Evolutionary conservation across 2,113 vertebrate genomes (phyloP), one percentile per base, ranked within the genome.

Genomic region (Procavia capensis): DNA sequence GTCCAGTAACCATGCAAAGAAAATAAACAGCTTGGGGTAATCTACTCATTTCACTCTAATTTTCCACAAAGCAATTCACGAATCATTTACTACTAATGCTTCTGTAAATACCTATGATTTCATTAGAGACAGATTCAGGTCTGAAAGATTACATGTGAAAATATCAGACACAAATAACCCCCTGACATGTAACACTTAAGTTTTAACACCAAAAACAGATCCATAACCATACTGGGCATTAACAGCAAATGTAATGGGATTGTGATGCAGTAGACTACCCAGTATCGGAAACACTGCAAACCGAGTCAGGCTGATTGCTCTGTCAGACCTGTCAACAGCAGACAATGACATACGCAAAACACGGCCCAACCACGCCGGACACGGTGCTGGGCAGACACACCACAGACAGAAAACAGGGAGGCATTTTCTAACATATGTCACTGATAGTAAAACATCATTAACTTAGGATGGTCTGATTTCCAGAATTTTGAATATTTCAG

Each of bases 41-140:
- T 76, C 70, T 83, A 93, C 29, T 95, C 43, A 87, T 80, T 91
- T 93, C 50, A 89, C 85, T 95, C 47, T 74, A 94, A 59, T n/a
- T 95, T 95, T 91, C 57, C 89, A 82, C 81, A 96, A 93, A 97
- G 85, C 54, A 94, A 97, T 91, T 98, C 91, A 94, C 94, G 82
- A 97, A 95, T 95, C 63, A 97, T 39, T 96, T 95, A 54, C n/a
- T 93, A 97, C 9, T 93, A 96, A 78, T 88, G 95, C 88, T 96
- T 95, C 74, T 94, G 93, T 1, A 17, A 96, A 64, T 54, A 31
- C 72, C 11, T 79, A 82, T 16, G 34, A 63, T n/a, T 96, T 81
- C 90, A 98, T 91, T 5, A 96, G 84, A 97, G 96, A 63, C 36
- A 89, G 66, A 94, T 8, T 24, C 36, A 85, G 45, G 80, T 96